phyloP scores from a whole-genome alignment of 2,797 vertebrate genomes.

The Falco cherrug region DNA sequence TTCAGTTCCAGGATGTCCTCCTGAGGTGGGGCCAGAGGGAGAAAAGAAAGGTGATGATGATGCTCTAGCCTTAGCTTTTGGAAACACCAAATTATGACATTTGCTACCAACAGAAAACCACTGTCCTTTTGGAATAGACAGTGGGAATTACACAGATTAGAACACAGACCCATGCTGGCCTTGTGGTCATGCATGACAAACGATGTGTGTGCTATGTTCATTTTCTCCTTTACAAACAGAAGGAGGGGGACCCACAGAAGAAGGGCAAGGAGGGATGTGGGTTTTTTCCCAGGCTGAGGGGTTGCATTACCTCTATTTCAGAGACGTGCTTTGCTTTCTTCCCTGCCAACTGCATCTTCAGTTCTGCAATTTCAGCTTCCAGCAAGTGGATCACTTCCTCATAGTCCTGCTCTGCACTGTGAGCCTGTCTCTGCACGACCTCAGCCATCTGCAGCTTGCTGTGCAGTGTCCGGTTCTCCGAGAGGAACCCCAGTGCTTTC shows the following conservation, averaged over 20 bases:
- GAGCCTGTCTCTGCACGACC: slow-evolving; percentile 75
- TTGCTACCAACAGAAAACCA: neutral
- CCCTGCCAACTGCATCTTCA: slow-evolving; percentile 83
- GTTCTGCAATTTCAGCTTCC: slow-evolving; percentile 89
- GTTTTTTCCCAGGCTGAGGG: neutral
- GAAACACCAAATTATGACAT: neutral
- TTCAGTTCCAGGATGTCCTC: slow-evolving; percentile 78
- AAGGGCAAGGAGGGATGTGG: neutral
- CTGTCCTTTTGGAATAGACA: neutral
- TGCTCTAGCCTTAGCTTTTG: neutral
- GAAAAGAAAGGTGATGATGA: neutral
- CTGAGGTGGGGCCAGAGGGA: neutral
- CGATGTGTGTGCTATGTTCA: accelerated
- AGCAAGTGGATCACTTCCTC: slow-evolving; percentile 91
- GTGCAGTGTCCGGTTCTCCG: slow-evolving; percentile 84
- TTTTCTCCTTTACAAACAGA: neutral
- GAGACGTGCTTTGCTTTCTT: slow-evolving; percentile 74
- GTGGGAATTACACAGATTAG: neutral
- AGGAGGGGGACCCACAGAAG: neutral
- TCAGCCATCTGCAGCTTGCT: slow-evolving; percentile 82
- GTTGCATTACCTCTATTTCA: slow-evolving; percentile 70
- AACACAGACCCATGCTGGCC: neutral
- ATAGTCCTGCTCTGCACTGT: slow-evolving; percentile 88
- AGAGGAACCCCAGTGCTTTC: slow-evolving; percentile 83
- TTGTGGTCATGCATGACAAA: neutral